Evolutionary conservation across 2,113 vertebrate genomes (phyloP), one percentile per base, ranked within the genome.

Genomic region (Amazona guildingii): DNA sequence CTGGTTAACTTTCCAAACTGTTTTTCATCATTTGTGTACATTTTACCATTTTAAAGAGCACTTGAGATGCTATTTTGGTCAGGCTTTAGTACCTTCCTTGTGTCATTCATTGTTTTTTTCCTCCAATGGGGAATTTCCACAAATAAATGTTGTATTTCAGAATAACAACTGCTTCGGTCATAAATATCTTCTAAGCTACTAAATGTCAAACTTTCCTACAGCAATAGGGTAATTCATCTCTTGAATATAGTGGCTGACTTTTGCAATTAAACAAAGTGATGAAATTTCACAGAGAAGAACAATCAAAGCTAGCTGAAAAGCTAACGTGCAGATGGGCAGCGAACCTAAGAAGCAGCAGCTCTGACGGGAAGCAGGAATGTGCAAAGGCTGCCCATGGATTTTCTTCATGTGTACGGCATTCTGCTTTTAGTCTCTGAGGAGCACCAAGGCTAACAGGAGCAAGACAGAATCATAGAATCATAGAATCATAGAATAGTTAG

Each of bases 261-360:
- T 66, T 17, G 8, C 70, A 94, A 96, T 95, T 94, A 94, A 95
- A 95, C 28, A 27, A 82, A 91, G 49, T 63, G 81, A 82, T 89
- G 86, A 92, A 90, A 88, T 87, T 92, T 84, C 74, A 70, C 33
- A 28, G 54, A 54, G 51, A 84, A 73, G 74, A 76, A 73, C 17
- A 62, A 92, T 37, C 6, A 79, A 80, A 92, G 85, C 23, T 62
- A 91, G n/a, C 39, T 8, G 25, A 91, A 83, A 96, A 14, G 20
- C 79, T 89, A 69, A 62, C 17, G 28, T 33, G 41, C 16, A 69
- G 35, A 64, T 66, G 57, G 35, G 52, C 1, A 8, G 7, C 39
- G 81, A 72, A 77, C n/a, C 23, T 74, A 3, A 9, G 83, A 74
- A 83, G 46, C 46, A 90, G 72, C 31, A 90, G 72, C 31, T 91